Evolutionary conservation across 2,888 invertebrate species (phyloP).

Genomic region (Cheilosia scutellata): DNA sequence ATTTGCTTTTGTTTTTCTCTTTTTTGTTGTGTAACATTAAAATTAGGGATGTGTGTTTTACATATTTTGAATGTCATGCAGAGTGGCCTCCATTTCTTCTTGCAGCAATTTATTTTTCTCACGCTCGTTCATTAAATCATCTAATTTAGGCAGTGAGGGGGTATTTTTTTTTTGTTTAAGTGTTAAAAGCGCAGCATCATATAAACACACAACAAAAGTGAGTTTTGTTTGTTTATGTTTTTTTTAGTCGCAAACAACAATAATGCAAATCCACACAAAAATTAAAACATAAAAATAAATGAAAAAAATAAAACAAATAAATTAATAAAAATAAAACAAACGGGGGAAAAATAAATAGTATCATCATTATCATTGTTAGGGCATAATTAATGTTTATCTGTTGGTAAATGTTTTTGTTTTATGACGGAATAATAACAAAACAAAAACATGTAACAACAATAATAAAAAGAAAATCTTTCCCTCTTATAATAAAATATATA

Average conservation of each 20-base stretch:
- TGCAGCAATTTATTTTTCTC: conserved; percentile 98
- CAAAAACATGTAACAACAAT: conserved; percentile 58
- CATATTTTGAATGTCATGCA: conserved; percentile 99
- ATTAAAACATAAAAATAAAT: conserved; percentile 75
- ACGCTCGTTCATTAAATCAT: conserved; percentile 97
- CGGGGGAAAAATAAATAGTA: conserved; percentile 49
- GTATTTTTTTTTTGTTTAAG: conserved; percentile 56
- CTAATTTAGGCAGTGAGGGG: conserved; percentile 86
- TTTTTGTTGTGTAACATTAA: conserved; percentile 62
- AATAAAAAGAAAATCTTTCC: conserved; percentile 45
- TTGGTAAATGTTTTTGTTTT: conserved; percentile 48
- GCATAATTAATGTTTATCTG: conserved; percentile 1
- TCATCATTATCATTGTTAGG: conserved; percentile 51
- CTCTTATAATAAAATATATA: conserved; percentile 51
- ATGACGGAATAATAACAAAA: conserved; percentile 12
- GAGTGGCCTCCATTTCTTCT: conserved; percentile 99
- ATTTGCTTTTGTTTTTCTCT: conserved; percentile 26
- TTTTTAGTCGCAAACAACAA: conserved; percentile 76
- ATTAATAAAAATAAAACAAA: conserved; percentile 77
- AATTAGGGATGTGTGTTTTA: conserved; percentile 85
- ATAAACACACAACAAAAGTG: conserved; percentile 69
- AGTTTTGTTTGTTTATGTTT: conserved; percentile 43
- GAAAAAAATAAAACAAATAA: conserved; percentile 69
- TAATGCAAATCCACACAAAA: conserved; percentile 71
- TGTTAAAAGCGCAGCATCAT: conserved; percentile 77